These are phyloP conservation scores for Mohoua ochrocephala DNA, from an alignment of 2,113 vertebrate genomes.

Conservation along the genomic window DNA sequence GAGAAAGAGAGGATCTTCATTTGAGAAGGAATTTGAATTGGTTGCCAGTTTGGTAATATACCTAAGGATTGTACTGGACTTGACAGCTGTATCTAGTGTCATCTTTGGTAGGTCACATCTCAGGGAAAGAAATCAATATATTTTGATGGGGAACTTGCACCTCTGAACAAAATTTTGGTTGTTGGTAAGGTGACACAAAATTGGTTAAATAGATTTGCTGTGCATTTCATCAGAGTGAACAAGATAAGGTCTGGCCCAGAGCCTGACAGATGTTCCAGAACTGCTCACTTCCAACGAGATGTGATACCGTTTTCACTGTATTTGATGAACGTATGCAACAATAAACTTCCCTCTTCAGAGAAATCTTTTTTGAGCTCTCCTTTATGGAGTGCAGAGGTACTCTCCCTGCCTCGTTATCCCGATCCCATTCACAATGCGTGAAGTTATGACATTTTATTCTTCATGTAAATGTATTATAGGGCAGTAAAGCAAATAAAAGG, in stretches of 20 bases:
- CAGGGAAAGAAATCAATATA: neutral
- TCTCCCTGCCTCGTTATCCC: neutral
- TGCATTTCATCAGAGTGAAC: neutral
- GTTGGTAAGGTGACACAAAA: neutral
- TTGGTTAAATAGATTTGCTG: neutral
- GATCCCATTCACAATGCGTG: neutral
- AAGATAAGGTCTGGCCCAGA: neutral
- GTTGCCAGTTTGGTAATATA: neutral
- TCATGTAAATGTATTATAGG: conserved; percentile 16
- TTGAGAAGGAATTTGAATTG: neutral
- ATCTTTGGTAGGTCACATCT: neutral
- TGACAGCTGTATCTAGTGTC: neutral
- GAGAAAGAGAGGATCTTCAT: neutral
- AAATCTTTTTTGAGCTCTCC: neutral
- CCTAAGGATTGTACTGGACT: neutral
- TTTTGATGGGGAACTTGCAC: neutral
- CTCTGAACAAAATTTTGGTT: neutral
- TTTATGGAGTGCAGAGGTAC: neutral
- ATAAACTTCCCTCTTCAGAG: neutral
- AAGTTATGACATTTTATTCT: conserved; percentile 17
- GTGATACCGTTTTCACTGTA: neutral
- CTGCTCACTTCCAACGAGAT: neutral
- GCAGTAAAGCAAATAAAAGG: conserved; percentile 29
- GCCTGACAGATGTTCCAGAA: neutral
- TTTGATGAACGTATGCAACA: neutral